Conservation (phyloP, 2,888 invertebrate species). For the Brenthis daphne region DNA sequence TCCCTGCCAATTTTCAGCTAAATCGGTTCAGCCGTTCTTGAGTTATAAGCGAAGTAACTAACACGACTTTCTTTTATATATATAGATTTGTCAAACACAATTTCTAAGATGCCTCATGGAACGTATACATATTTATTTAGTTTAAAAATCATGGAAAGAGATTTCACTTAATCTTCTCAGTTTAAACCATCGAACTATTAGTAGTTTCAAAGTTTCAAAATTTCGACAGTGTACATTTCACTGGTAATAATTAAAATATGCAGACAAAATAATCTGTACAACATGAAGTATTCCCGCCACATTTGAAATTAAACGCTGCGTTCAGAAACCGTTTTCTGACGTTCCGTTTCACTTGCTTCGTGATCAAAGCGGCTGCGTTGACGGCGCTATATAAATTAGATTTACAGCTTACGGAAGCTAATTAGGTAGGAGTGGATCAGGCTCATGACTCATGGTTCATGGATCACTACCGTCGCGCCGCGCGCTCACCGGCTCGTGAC, state of each 20-base stretch:
- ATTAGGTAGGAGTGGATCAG: conserved; percentile 62
- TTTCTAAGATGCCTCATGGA: no score
- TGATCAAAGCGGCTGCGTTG: conserved; percentile 75
- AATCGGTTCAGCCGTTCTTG: no score
- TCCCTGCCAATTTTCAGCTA: no score
- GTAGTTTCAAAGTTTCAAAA: neutral
- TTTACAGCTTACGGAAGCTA: conserved; percentile 79
- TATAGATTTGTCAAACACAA: no score
- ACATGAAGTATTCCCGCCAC: conserved; percentile 56
- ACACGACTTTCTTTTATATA: no score
- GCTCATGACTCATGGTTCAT: conserved; percentile 47
- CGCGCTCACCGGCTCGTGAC: conserved; percentile 60
- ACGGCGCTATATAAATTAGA: conserved; percentile 65
- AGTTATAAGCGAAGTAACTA: no score
- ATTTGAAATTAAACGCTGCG: conserved; percentile 73
- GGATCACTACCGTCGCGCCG: conserved; percentile 58
- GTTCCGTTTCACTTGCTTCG: conserved; percentile 63
- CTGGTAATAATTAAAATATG: neutral
- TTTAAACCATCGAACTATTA: no score
- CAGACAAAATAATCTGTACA: conserved; percentile 38
- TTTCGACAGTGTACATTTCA: neutral
- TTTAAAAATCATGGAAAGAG: no score
- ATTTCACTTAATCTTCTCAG: no score
- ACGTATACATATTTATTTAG: no score
- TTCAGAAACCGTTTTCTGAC: conserved; percentile 63